Evolutionary conservation across 2,113 vertebrate species (phyloP).

Genomic region (Macaca nemestrina): DNA sequence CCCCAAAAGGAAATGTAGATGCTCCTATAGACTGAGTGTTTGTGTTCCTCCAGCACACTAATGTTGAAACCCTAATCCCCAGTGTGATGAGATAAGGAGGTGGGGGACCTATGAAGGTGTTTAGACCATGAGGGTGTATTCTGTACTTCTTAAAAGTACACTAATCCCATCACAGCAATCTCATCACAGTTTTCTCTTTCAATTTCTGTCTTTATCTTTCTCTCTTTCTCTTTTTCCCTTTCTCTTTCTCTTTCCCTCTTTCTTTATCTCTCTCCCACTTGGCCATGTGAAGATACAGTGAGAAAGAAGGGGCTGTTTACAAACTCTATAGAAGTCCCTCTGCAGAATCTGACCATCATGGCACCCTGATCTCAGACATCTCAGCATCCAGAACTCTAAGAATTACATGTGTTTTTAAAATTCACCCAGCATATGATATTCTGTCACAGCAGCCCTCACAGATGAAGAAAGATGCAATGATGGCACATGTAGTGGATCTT

Average conservation of each 20-base stretch:
- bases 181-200: neutral
- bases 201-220: neutral
- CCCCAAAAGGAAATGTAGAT: neutral
- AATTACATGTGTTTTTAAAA: neutral
- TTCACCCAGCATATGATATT: neutral
- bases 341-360: neutral
- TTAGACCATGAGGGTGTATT: fast-evolving
- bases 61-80: too few relatives aligned
- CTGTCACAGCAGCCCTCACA: too few relatives aligned
- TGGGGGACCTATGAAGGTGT: fast-evolving
- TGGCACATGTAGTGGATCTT: too few relatives aligned
- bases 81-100: too few relatives aligned
- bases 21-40: neutral
- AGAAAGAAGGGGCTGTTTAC: fast-evolving
- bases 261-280: too few relatives aligned
- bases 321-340: too few relatives aligned
- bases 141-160: too few relatives aligned
- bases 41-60: neutral
- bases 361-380: fast-evolving
- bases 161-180: too few relatives aligned
- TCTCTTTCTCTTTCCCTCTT: too few relatives aligned
- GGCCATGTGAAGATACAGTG: fast-evolving
- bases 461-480: too few relatives aligned
- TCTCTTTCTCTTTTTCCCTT: neutral
- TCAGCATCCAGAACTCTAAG: neutral